Percentiles rank a stretch among this genome's conserved stretches.
phyloP scores from a whole-genome alignment of 2,888 invertebrate species.

The Ametastegia equiseti region DNA sequence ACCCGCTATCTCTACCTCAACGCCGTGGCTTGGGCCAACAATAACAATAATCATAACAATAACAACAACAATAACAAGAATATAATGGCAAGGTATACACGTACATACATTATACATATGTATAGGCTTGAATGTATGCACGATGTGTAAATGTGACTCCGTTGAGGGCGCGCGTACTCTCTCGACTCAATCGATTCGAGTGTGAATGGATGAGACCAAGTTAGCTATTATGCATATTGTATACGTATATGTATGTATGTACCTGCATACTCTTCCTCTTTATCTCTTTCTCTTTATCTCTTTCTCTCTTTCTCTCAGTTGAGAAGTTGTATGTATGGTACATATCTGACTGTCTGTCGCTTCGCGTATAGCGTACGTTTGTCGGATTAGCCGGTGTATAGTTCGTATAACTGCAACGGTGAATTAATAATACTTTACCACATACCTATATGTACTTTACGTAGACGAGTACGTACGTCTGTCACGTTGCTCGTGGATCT shows the following conservation, averaged over 20 bases:
- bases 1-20: conserved; percentile 4
- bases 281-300: neutral
- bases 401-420: neutral
- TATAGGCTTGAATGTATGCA: neutral
- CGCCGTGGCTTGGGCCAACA: neutral
- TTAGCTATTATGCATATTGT: conserved; percentile 9
- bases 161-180: conserved; percentile 23
- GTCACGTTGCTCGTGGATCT: neutral
- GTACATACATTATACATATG: neutral
- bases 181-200: conserved; percentile 35
- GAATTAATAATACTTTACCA: neutral
- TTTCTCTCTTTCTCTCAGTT: neutral
- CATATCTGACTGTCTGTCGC: neutral
- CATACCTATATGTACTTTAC: neutral
- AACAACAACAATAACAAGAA: neutral
- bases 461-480: no score
- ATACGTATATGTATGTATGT: no score
- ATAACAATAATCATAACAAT: neutral
- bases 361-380: neutral
- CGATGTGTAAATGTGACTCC: neutral
- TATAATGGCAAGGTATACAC: neutral
- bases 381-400: no score
- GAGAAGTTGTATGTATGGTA: neutral
- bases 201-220: conserved; percentile 35
- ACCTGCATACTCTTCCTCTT: no score